Base-by-base conservation (phyloP, 2,888 invertebrate genomes). In the Cybosia mesomella region DNA sequence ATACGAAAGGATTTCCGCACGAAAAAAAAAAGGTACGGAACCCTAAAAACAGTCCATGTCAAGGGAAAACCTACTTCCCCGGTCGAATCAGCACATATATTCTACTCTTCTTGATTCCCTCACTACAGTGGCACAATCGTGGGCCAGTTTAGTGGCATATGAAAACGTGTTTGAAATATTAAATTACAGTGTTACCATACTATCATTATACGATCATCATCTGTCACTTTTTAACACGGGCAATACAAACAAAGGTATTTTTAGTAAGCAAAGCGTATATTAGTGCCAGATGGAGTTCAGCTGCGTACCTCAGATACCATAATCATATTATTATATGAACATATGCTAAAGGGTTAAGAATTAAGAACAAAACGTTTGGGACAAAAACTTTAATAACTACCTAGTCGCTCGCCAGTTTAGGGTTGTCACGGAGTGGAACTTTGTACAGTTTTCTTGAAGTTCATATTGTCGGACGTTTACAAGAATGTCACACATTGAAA, bases 181-280 rank as follows among this genome's bases (percentile, higher is more conserved):
- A 54, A 67, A 63, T 67, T 49, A 58, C 57, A 28, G 43, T 49
- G 13, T 55, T 53, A 0, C 22, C 66, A 67, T 67, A 59, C 68
- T 74, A 59, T 76, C 28, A 74, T 81, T 72, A 71, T 13, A 59
- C 32, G 49, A 39, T 34, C 57, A n/a, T 75, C 77, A 71, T 73
- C 66, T 72, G 70, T 70, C 69, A 21, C 36, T 21, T 53, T 64
- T 59, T 49, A 58, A 43, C 39, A 13, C 54, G 15, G 21, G n/a
- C 57, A 49, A 21, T 18, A 54, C 54, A 58, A 57, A 58, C n/a
- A 66, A 39, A 66, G 39, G 9, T 59, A 66, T 70, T 69, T 62
- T 55, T 24, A 55, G 36, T 55, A 70, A 66, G 66, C 66, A 63
- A 66, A 66, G 57, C 39, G 24, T 58, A 18, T 58, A 54, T 58